These are phyloP conservation scores for Stegodyphus mimosarum DNA, from an alignment of 1,140 invertebrate genomes.

Conservation along the genomic window DNA sequence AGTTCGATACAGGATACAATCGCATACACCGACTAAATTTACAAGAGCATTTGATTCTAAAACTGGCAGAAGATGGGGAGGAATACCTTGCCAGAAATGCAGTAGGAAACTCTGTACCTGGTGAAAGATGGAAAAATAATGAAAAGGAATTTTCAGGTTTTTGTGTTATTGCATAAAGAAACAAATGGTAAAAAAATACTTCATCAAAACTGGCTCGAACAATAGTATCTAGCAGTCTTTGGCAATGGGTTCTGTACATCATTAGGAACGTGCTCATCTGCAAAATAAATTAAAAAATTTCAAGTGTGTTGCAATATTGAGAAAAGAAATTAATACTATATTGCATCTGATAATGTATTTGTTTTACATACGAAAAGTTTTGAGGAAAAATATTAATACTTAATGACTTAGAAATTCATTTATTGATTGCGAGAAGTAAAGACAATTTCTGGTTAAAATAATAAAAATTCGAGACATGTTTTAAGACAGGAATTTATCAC, in stretches of 20 bases:
- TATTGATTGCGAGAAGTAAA: too few relatives aligned
- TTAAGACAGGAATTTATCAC: too few relatives aligned
- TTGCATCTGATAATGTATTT: too few relatives aligned
- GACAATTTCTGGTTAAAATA: too few relatives aligned
- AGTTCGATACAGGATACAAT: constrained; percentile 72
- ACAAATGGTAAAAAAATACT: constrained; percentile 63
- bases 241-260: constrained; percentile 74
- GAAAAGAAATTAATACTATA: too few relatives aligned
- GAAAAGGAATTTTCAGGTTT: not conserved
- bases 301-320: too few relatives aligned
- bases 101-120: constrained; percentile 72
- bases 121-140: not conserved
- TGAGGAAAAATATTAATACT: too few relatives aligned
- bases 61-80: constrained; percentile 70
- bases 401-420: too few relatives aligned
- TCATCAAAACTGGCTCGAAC: constrained; percentile 72
- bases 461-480: too few relatives aligned
- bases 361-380: too few relatives aligned
- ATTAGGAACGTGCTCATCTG: constrained; percentile 71
- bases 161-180: not conserved
- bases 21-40: constrained; percentile 72
- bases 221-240: constrained; percentile 72
- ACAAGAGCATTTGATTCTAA: constrained; percentile 69
- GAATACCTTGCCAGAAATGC: constrained; percentile 74
- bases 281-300: constrained; percentile 14